phyloP scores from a whole-genome alignment of 2,113 vertebrate species.

The Leptobrachium leishanense region DNA sequence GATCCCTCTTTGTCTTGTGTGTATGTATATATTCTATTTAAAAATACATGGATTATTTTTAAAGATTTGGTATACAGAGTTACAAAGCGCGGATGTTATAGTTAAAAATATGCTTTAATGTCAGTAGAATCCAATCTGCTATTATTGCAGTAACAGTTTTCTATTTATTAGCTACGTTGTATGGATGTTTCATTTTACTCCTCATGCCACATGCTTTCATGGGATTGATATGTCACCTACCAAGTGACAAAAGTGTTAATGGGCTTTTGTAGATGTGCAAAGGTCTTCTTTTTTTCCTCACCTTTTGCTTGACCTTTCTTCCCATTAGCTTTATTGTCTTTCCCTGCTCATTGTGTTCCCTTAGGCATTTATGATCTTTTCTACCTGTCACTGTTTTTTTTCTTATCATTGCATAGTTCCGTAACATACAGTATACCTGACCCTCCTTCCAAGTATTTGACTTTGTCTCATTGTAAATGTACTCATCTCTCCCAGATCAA shows the following conservation, averaged over 20 bases:
- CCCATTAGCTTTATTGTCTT: conserved; percentile 5
- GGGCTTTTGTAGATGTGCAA: conserved; percentile 4
- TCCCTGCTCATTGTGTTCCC: conserved; percentile 22
- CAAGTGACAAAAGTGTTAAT: conserved; percentile 7
- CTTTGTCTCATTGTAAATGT: conserved; percentile 12
- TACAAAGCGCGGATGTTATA: too few relatives aligned
- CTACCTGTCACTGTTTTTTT: conserved; percentile 38
- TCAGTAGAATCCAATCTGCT: too few relatives aligned
- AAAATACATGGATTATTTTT: too few relatives aligned
- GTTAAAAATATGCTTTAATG: too few relatives aligned
- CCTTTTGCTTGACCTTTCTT: conserved; percentile 20
- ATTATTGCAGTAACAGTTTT: too few relatives aligned
- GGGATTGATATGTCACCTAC: conserved; percentile 16
- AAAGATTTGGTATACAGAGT: too few relatives aligned
- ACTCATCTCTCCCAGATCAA: conserved; percentile 19
- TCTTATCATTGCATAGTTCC: conserved; percentile 6
- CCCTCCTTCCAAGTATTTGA: neutral
- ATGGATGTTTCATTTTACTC: neutral
- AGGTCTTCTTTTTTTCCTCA: conserved; percentile 15
- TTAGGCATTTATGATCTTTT: conserved; percentile 36
- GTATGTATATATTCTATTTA: too few relatives aligned
- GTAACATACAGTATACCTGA: neutral
- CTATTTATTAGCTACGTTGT: too few relatives aligned
- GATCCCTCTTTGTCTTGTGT: too few relatives aligned
- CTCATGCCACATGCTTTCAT: neutral